Evolutionary conservation across 2,888 invertebrate genomes (phyloP), one percentile per base, ranked within the genome.

Genomic region (Brenthis hecate): DNA sequence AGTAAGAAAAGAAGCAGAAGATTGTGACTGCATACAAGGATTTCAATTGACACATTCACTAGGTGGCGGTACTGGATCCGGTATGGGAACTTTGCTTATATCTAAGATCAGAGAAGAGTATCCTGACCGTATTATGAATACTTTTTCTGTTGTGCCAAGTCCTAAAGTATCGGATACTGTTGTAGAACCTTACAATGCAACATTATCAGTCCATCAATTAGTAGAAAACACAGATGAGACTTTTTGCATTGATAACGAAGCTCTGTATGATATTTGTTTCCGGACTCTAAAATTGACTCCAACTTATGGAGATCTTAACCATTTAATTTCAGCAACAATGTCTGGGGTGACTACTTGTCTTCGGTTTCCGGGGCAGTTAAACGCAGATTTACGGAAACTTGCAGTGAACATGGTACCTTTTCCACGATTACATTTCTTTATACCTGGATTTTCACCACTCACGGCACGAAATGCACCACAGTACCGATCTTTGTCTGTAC

Each of bases 21-120:
- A 97, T 87, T 96, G 98, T 88, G 99, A 99, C 85, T 98, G 98
- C 77, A 93, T 96, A 47, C 96, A 97, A 94, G 98, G 98, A 57
- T 97, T 97, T 85, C 97, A 97, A 83, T 85, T 97, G 76, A 95
- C 96, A 3, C 97, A 97, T 81, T 98, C 97, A 0, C 83, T 92
- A 6, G 93, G 93, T 13, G 93, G 93, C 32, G 93, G 93, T 60
- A 93, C 93, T n/a, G 93, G 93, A 6, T 87, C 93, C 0, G 93
- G 93, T 2, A 80, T 93, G 32, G 93, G 93, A 23, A 91, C 98
- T 0, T 92, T 98, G 5, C 91, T 98, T 23, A 95, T 97, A 76
- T 96, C 96, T 69, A 96, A 97, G 84, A 97, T 98, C 77, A 94
- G 97, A 53, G 98, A 98, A 81, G 98, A 98, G 84, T 98, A 97